These are phyloP conservation scores for Pseudopleuronectes americanus DNA, from an alignment of 2,797 vertebrate species.

Conservation along the genomic window DNA sequence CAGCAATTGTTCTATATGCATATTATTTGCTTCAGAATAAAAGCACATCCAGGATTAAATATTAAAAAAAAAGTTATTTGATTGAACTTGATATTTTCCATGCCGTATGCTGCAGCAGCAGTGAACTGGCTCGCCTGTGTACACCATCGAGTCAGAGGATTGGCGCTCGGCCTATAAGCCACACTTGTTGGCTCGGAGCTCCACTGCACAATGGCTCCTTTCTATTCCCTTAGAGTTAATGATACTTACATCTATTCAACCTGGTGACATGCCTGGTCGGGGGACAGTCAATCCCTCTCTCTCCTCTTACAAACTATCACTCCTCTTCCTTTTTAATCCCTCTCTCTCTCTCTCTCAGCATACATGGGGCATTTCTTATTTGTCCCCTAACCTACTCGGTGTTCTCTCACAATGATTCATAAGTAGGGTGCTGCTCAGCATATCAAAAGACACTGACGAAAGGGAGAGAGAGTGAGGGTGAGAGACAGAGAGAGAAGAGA, in stretches of 20 bases:
- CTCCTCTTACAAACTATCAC: conserved; percentile 16
- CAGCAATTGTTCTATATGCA: not conserved
- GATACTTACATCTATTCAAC: conserved; percentile 59
- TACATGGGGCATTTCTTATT: conserved; percentile 57
- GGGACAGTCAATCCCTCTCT: conserved; percentile 26
- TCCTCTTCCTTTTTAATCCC: conserved; percentile 25
- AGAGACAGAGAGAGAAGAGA: not conserved
- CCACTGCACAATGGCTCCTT: conserved; percentile 42
- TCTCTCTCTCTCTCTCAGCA: conserved; percentile 13
- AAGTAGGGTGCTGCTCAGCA: conserved; percentile 69
- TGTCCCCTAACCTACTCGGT: conserved; percentile 61
- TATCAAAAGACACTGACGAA: conserved; percentile 61
- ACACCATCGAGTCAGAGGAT: conserved; percentile 11
- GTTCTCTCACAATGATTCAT: conserved; percentile 60
- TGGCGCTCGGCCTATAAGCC: conserved; percentile 33
- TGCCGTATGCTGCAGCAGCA: not conserved
- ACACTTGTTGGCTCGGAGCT: conserved; percentile 31
- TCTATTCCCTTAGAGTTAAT: conserved; percentile 45
- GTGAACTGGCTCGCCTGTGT: not conserved
- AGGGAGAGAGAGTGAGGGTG: conserved; percentile 1
- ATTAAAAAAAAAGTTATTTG: no score
- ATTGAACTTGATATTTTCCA: not conserved
- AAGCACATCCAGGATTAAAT: no score
- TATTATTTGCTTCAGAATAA: no score
- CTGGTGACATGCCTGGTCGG: conserved; percentile 39